These are phyloP conservation scores for Calyptommatus sinebrachiatus DNA, from an alignment of 2,113 vertebrate genomes.

Conservation along the genomic window DNA sequence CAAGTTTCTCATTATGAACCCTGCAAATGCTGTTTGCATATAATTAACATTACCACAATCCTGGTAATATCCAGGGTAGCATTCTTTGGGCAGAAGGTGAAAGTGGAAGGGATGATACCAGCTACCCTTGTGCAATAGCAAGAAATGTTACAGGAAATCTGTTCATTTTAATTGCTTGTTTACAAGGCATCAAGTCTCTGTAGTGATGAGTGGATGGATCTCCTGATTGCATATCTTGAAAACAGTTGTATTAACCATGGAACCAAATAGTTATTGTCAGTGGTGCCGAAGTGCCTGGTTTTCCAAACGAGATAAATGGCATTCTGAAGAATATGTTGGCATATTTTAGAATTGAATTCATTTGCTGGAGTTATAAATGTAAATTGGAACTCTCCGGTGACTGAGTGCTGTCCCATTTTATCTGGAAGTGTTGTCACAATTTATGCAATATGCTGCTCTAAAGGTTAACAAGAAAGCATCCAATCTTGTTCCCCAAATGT, in stretches of 20 bases:
- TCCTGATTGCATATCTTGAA: constrained; percentile 21
- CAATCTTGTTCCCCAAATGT: constrained; percentile 69
- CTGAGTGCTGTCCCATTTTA: constrained; percentile 52
- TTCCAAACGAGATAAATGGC: constrained; percentile 61
- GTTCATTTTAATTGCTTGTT: constrained; percentile 33
- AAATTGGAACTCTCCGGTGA: constrained; percentile 34
- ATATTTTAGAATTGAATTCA: constrained; percentile 62
- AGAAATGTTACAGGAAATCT: constrained; percentile 28
- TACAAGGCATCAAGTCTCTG: background rate
- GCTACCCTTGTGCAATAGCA: constrained; percentile 20
- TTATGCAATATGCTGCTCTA: constrained; percentile 55
- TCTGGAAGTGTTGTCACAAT: constrained; percentile 58
- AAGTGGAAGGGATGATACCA: constrained; percentile 11
- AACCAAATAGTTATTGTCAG: constrained; percentile 43
- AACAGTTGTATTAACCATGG: constrained; percentile 26
- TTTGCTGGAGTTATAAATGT: constrained; percentile 61
- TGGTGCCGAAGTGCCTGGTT: constrained; percentile 55
- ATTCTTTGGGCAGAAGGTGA: constrained; percentile 30
- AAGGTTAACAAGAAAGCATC: constrained; percentile 65
- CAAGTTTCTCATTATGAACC: constrained; percentile 16
- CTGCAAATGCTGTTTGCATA: constrained; percentile 24
- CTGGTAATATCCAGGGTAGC: background rate
- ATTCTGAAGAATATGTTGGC: constrained; percentile 55
- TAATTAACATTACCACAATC: constrained; percentile 37
- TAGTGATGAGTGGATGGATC: constrained; percentile 17